These are phyloP conservation scores for Caenorhabditis plicata DNA, from an alignment of 2,888 invertebrate genomes.

Conservation along the genomic window DNA sequence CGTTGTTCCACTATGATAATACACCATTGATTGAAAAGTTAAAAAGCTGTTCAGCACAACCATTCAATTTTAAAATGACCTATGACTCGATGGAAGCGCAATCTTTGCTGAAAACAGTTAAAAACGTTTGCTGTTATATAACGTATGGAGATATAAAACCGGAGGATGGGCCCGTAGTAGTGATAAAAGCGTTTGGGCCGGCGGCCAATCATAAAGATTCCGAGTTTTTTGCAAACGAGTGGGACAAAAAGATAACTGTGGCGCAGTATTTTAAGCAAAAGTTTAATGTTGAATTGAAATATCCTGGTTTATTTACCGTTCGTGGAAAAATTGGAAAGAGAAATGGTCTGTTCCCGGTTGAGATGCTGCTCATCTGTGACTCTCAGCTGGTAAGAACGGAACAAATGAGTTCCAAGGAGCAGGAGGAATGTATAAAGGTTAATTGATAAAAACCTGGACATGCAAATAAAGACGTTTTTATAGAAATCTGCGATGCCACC, in stretches of 20 bases:
- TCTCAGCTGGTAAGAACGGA: slow-evolving; percentile 5
- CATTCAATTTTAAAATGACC: background rate
- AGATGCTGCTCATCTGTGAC: background rate
- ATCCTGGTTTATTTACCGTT: slow-evolving; percentile 7
- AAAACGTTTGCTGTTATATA: background rate
- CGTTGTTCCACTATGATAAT: slow-evolving; percentile 10
- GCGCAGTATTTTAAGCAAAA: too few relatives aligned
- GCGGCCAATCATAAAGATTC: too few relatives aligned
- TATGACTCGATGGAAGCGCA: background rate
- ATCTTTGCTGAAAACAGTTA: background rate
- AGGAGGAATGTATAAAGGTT: slow-evolving; percentile 5
- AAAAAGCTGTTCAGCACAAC: background rate
- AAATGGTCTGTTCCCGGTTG: slow-evolving; percentile 3
- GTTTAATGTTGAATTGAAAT: background rate
- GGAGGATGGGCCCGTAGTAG: too few relatives aligned
- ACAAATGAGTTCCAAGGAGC: slow-evolving; percentile 7
- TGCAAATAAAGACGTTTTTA: too few relatives aligned
- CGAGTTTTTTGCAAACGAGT: too few relatives aligned
- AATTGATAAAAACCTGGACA: too few relatives aligned
- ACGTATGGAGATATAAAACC: slow-evolving; percentile 1
- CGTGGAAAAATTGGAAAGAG: background rate
- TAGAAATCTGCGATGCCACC: slow-evolving; percentile 1
- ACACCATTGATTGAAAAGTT: background rate
- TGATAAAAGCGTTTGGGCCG: too few relatives aligned
- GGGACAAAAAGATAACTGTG: too few relatives aligned